These are phyloP conservation scores for Notocelia uddmanniana DNA, from an alignment of 2,888 invertebrate species.

Conservation along the genomic window DNA sequence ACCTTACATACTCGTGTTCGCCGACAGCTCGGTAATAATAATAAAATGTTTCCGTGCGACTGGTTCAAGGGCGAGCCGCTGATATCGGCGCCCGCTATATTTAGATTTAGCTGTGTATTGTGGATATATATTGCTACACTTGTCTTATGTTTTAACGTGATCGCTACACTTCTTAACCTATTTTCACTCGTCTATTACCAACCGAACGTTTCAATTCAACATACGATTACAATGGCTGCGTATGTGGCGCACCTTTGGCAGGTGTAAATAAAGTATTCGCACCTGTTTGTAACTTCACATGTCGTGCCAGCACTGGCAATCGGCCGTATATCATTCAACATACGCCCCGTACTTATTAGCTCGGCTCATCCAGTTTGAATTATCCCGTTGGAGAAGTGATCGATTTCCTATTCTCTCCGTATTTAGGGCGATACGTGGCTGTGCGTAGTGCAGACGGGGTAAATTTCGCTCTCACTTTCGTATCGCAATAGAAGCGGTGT, in stretches of 20 bases:
- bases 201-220: not conserved
- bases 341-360: not conserved
- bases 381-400: slow-evolving; percentile 55
- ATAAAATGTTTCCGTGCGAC: slow-evolving; percentile 86
- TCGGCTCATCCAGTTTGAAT: slow-evolving; percentile 17
- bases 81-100: slow-evolving; percentile 86
- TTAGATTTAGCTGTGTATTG: slow-evolving; percentile 84
- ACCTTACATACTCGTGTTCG: slow-evolving; percentile 85
- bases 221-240: not conserved
- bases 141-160: slow-evolving; percentile 52
- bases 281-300: slow-evolving; percentile 17
- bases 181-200: not conserved
- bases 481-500: slow-evolving; percentile 78
- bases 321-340: not conserved
- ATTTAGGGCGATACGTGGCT: slow-evolving; percentile 72
- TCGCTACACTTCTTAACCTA: not conserved
- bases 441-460: slow-evolving; percentile 78
- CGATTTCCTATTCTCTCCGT: slow-evolving; percentile 69
- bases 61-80: slow-evolving; percentile 86
- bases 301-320: slow-evolving; percentile 1
- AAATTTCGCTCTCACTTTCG: slow-evolving; percentile 85
- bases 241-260: slow-evolving; percentile 17
- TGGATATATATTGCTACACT: slow-evolving; percentile 69
- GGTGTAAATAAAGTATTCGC: slow-evolving; percentile 36
- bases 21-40: slow-evolving; percentile 86